phyloP scores from a whole-genome alignment of 2,113 vertebrate species.

The Eubucco bourcierii region DNA sequence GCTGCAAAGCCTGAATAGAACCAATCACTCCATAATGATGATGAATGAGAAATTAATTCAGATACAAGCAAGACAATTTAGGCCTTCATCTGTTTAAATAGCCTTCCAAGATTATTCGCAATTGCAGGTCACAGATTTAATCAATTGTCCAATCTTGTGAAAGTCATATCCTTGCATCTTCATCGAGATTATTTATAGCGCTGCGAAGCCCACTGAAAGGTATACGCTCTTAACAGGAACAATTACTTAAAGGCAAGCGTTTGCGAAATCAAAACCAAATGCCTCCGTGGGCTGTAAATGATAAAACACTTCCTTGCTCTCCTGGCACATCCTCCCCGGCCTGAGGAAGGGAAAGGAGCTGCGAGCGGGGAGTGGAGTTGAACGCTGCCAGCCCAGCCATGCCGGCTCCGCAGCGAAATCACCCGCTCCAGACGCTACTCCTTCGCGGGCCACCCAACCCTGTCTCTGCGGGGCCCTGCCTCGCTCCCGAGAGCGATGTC shows the following conservation, averaged over 20 bases:
- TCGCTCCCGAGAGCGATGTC: background rate
- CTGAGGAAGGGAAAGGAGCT: background rate
- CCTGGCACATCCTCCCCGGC: background rate
- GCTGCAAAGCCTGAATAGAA: slow-evolving; percentile 89
- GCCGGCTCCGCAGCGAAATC: background rate
- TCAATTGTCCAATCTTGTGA: slow-evolving; percentile 96
- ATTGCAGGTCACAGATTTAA: slow-evolving; percentile 97
- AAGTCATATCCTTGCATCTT: slow-evolving; percentile 94
- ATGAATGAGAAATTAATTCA: slow-evolving; percentile 99
- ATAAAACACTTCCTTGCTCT: slow-evolving; percentile 48
- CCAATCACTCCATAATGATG: slow-evolving; percentile 97
- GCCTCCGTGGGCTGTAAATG: slow-evolving; percentile 68
- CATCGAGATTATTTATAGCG: slow-evolving; percentile 95
- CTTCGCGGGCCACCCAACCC: background rate
- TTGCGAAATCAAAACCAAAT: slow-evolving; percentile 80
- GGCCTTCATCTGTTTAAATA: slow-evolving; percentile 99
- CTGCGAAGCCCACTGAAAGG: slow-evolving; percentile 72
- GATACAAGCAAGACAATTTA: slow-evolving; percentile 98
- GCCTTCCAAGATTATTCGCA: slow-evolving; percentile 96
- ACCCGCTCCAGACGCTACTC: accelerated
- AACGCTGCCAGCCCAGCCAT: background rate
- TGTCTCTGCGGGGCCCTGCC: background rate
- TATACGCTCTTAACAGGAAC: slow-evolving; percentile 76
- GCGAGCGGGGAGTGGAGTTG: background rate
- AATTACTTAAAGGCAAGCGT: slow-evolving; percentile 80